A percentile compares a stretch with the other conserved stretches of the same genome.
Conservation (phyloP, 2,113 vertebrate genomes). For the Cranoglanis bouderius region DNA sequence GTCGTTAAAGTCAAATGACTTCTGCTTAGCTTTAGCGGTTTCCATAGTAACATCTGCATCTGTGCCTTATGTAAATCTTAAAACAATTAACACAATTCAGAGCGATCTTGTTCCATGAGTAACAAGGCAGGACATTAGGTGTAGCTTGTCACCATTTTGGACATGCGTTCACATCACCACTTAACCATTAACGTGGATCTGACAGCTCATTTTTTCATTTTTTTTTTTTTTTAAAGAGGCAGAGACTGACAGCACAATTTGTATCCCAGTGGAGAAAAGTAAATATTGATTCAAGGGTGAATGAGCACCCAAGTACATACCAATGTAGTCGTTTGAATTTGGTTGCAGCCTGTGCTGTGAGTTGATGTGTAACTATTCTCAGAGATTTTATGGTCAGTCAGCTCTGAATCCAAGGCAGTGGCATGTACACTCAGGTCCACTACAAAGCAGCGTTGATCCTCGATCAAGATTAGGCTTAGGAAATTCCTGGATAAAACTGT, state of each 20-base stretch:
- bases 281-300: conserved; percentile 32
- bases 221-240: conserved; percentile 7
- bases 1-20: conserved; percentile 36
- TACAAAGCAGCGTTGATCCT: background rate
- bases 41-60: conserved; percentile 49
- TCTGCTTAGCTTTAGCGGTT: conserved; percentile 42
- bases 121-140: background rate
- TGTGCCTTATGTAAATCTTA: conserved; percentile 41
- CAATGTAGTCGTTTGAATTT: background rate
- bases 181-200: conserved; percentile 22
- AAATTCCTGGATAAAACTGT: too few species aligned
- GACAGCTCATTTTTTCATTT: conserved; percentile 60
- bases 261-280: conserved; percentile 58
- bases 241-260: background rate
- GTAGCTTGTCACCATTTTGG: conserved; percentile 54
- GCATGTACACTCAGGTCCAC: background rate
- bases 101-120: conserved; percentile 25
- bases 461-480: background rate
- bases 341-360: background rate
- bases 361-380: background rate
- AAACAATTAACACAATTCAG: conserved; percentile 60
- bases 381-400: background rate
- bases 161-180: conserved; percentile 63
- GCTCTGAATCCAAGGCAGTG: background rate
- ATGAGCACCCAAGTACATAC: background rate